Evolutionary conservation across 2,113 vertebrate genomes (phyloP).

Genomic region (Tapirus terrestris): DNA sequence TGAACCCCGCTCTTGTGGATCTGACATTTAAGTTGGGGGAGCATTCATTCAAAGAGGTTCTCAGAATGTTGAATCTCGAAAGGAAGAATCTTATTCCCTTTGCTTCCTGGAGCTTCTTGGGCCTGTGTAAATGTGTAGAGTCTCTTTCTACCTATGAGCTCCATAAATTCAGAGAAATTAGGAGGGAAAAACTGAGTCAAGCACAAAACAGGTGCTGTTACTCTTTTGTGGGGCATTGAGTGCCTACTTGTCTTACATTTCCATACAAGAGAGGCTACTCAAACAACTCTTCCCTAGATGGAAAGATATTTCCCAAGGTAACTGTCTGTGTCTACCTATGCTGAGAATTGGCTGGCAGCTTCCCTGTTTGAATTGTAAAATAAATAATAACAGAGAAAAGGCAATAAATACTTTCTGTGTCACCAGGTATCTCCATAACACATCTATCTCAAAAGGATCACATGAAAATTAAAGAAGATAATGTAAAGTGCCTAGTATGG

Average conservation of each 20-base stretch:
- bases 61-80: background rate
- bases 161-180: constrained; percentile 27
- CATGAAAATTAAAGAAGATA: background rate
- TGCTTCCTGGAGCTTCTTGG: background rate
- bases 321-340: background rate
- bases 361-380: background rate
- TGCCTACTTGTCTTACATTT: background rate
- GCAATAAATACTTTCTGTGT: background rate
- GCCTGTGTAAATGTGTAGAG: background rate
- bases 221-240: background rate
- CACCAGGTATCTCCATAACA: background rate
- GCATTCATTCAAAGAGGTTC: background rate
- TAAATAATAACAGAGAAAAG: background rate
- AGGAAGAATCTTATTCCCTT: background rate
- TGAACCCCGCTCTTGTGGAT: background rate
- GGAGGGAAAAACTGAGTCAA: background rate
- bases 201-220: background rate
- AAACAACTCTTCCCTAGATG: background rate
- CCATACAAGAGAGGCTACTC: background rate
- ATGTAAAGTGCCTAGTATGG: background rate
- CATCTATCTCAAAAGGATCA: background rate
- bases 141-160: background rate
- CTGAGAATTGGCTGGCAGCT: background rate
- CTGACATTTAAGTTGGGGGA: background rate
- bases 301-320: background rate